These are phyloP conservation scores for Argopecten irradians DNA, from an alignment of 1,140 invertebrate genomes.

Conservation along the genomic window DNA sequence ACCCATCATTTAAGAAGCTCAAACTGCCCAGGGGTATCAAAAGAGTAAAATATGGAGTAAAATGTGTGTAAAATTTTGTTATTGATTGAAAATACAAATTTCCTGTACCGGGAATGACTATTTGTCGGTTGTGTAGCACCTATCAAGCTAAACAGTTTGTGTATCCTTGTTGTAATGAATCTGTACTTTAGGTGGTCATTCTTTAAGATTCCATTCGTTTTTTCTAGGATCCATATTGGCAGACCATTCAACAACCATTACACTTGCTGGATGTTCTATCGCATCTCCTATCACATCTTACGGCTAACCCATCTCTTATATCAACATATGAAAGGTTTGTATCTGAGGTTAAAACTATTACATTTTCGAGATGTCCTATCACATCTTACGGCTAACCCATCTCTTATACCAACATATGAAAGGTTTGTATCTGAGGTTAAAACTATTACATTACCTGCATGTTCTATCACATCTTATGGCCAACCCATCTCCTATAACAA, in stretches of 20 bases:
- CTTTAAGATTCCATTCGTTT: slow-evolving; percentile 27
- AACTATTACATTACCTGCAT: slow-evolving; percentile 72
- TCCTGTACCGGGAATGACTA: neutral
- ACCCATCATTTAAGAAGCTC: neutral
- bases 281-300: slow-evolving; percentile 67
- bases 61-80: neutral
- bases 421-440: slow-evolving; percentile 62
- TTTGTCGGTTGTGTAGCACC: neutral
- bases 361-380: slow-evolving; percentile 74
- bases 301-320: slow-evolving; percentile 63
- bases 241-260: slow-evolving; percentile 67
- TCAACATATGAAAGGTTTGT: slow-evolving; percentile 72
- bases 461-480: slow-evolving; percentile 70
- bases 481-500: slow-evolving; percentile 61
- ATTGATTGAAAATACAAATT: neutral
- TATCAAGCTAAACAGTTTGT: neutral
- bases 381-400: slow-evolving; percentile 64
- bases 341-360: slow-evolving; percentile 55
- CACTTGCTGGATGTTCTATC: slow-evolving; percentile 73
- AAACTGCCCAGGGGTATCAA: neutral
- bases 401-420: slow-evolving; percentile 66
- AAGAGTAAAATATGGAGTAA: neutral
- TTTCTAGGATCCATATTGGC: slow-evolving; percentile 73
- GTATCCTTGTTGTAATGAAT: neutral
- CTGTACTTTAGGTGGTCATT: neutral